A percentile compares a stretch with the other conserved stretches of the same genome.
phyloP scores from a whole-genome alignment of 1,140 invertebrate species.

The Seison nebaliae region DNA sequence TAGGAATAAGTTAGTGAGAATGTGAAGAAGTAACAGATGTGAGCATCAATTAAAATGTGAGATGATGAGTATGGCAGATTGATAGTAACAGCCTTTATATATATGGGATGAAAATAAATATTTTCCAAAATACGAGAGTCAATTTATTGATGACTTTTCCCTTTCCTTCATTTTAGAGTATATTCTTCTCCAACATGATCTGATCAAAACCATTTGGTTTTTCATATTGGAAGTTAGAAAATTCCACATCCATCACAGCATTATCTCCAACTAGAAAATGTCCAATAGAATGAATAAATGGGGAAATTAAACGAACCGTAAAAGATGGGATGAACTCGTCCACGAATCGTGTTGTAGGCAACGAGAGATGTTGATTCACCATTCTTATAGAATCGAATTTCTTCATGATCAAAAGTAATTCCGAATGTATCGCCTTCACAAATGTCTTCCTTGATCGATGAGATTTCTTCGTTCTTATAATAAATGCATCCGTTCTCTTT shows the following conservation, averaged over 20 bases:
- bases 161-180: conserved; percentile 46
- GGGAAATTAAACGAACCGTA: conserved; percentile 44
- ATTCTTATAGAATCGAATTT: conserved; percentile 79
- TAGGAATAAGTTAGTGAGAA: too few relatives aligned
- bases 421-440: conserved; percentile 84
- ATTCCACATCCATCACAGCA: conserved; percentile 71
- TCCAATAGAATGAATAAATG: conserved; percentile 9
- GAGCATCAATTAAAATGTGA: too few relatives aligned
- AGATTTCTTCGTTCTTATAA: conserved; percentile 49
- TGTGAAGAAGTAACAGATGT: too few relatives aligned
- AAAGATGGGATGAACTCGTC: conserved; percentile 63
- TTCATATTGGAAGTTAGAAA: conserved; percentile 55
- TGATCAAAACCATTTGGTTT: conserved; percentile 67
- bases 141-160: too few relatives aligned
- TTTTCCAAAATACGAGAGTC: too few relatives aligned
- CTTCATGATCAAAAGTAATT: conserved; percentile 75
- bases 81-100: too few relatives aligned
- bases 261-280: conserved; percentile 65
- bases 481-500: conserved; percentile 57
- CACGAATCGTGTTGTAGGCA: conserved; percentile 63
- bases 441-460: conserved; percentile 35
- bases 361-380: conserved; percentile 41
- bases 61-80: too few relatives aligned
- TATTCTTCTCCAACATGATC: conserved; percentile 83
- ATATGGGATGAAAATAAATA: too few relatives aligned